Conservation (phyloP, 2,797 vertebrate species). For the Myotis pilosus region DNA sequence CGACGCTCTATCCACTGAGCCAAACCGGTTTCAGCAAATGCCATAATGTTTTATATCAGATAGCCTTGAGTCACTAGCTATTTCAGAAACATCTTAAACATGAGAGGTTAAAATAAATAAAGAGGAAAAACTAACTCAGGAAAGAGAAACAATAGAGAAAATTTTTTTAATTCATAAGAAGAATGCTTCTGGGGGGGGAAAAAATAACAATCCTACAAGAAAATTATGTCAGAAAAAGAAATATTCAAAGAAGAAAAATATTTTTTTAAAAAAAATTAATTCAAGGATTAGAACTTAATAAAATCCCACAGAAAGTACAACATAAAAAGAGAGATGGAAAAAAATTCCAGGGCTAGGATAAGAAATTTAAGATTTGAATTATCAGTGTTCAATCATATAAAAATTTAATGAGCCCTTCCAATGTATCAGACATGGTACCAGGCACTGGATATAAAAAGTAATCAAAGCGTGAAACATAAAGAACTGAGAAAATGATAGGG, state of each 20-base stretch:
- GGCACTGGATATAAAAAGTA: not conserved
- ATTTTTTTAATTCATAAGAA: not conserved
- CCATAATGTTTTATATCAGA: not conserved
- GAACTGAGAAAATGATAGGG: not conserved
- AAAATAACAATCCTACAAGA: not conserved
- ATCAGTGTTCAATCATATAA: not conserved
- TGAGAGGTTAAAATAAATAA: conserved; percentile 13
- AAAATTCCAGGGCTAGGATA: not conserved
- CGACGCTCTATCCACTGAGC: too few relatives aligned
- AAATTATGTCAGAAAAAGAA: not conserved
- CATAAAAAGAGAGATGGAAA: not conserved
- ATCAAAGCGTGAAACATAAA: not conserved
- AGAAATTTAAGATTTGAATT: not conserved
- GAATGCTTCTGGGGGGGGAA: not conserved
- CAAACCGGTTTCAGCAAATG: too few relatives aligned
- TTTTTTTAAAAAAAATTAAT: not conserved
- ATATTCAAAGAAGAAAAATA: not conserved
- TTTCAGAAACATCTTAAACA: not conserved
- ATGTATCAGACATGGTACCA: not conserved
- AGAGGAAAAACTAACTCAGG: not conserved
- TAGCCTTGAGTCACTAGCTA: not conserved
- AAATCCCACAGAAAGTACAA: conserved; percentile 21
- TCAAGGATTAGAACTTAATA: not conserved
- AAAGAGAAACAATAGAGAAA: not conserved
- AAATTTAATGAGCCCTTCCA: not conserved